Evolutionary conservation across 2,113 vertebrate genomes (phyloP).

Genomic region (Sterrhoptilus dennistouni): DNA sequence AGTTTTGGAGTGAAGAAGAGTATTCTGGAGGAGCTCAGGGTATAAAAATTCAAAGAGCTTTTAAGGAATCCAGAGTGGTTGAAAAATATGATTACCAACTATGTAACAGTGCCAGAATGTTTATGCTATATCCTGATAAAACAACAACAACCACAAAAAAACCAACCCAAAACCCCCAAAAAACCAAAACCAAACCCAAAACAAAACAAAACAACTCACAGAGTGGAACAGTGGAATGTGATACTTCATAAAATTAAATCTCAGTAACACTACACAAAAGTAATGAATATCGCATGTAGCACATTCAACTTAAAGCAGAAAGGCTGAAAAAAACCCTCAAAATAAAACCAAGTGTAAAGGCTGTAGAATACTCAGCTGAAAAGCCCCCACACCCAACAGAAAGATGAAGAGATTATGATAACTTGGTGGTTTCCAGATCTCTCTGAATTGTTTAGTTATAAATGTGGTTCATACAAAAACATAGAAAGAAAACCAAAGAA

Average conservation of each 20-base stretch:
- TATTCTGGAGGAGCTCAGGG: neutral
- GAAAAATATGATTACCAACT: conserved; percentile 5
- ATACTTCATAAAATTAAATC: neutral
- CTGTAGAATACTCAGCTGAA: neutral
- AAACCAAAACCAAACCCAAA: too few species aligned
- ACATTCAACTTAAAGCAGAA: neutral
- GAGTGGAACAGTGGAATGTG: neutral
- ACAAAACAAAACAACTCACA: neutral
- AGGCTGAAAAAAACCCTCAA: neutral
- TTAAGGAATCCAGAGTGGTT: neutral
- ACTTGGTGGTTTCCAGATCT: neutral
- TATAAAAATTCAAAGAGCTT: conserved; percentile 2
- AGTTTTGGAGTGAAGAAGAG: neutral
- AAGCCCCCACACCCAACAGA: neutral
- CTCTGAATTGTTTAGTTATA: neutral
- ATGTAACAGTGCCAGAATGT: neutral
- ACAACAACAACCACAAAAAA: neutral
- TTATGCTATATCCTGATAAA: neutral
- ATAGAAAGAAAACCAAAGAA: neutral
- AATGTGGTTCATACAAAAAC: neutral
- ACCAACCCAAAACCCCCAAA: neutral
- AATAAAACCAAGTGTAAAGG: neutral
- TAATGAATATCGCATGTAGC: neutral
- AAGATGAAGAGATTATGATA: neutral
- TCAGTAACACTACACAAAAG: neutral